Conservation (phyloP, 2,113 vertebrate species). For the Clarias batrachus region DNA sequence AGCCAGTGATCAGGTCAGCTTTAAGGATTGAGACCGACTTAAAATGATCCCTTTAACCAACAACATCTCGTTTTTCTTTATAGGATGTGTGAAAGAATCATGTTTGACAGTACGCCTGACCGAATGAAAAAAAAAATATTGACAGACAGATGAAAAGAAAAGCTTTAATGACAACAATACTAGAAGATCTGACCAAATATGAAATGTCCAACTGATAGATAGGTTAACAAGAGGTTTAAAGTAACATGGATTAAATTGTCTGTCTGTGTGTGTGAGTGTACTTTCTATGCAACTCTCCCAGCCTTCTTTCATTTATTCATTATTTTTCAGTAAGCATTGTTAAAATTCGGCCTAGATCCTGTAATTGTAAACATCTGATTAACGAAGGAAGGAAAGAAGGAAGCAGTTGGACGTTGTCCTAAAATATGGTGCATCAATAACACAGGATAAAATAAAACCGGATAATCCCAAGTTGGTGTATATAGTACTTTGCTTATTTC, state of each 20-base stretch:
- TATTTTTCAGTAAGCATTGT: too few species aligned
- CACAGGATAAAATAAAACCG: neutral
- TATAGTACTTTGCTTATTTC: neutral
- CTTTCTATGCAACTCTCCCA: neutral
- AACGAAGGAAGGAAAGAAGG: neutral
- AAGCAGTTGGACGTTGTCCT: neutral
- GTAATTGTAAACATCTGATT: neutral
- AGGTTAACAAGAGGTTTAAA: neutral
- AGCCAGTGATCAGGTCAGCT: conserved; percentile 41
- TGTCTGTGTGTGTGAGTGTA: neutral
- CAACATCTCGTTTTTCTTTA: neutral
- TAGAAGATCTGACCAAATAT: neutral
- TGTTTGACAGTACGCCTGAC: neutral
- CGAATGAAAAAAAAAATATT: neutral
- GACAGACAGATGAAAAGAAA: neutral
- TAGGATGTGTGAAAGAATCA: neutral
- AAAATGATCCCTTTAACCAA: neutral
- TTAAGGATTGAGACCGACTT: neutral
- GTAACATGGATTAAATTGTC: neutral
- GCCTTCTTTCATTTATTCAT: too few species aligned
- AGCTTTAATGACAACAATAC: neutral
- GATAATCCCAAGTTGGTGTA: neutral
- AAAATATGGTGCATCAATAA: neutral
- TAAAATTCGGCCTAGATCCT: neutral
- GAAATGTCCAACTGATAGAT: neutral